Base-by-base conservation (phyloP, 2,888 invertebrate genomes). In the Noctua janthe region DNA sequence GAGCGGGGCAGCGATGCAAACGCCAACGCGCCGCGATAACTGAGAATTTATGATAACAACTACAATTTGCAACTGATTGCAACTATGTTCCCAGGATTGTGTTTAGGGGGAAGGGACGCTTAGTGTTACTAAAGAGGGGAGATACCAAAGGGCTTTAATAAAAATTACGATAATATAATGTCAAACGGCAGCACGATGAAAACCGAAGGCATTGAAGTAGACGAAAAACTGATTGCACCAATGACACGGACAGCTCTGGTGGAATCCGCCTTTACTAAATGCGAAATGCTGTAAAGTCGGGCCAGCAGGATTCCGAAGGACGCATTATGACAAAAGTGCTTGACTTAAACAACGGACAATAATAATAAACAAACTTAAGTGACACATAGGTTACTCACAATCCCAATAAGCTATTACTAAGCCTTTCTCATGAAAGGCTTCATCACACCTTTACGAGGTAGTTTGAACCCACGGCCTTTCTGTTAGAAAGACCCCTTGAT, bases 21-120 rank as follows among this genome's bases (percentile, higher is more conserved):
- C 87, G 85, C 84, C 83, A 85, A 82, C 83, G 73, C 82, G 74
- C 72, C 78, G 69, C 71, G 88, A 91, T 89, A 91, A 70, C 79
- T 49, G 35, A 69, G 67, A 83, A 76, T 79, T 79, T 84, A 86
- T 71, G 91, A 89, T 90, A 90, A 86, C 76, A 81, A 73, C 78
- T 79, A 75, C 81, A 83, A 81, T 86, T 85, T 86, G 86, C 86
- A 86, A 85, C 64, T 80, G 80, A 85, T 82, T 86, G 78, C 84
- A 80, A 83, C 78, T 83, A 76, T 66, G 81, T 87, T 79, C 78
- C 71, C 86, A 82, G 64, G 66, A 70, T 23, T 62, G 49, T 59
- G 20, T 74, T 62, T 39, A 72, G 15, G 62, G 51, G 62, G 15
- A 64, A 59, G 23, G 39, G 13, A 29, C 70, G 39, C 13, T 15